A percentile compares a stretch with the other conserved stretches of the same genome.
Conservation (phyloP, 2,113 vertebrate species). For the Microcebus lehilahytsara region DNA sequence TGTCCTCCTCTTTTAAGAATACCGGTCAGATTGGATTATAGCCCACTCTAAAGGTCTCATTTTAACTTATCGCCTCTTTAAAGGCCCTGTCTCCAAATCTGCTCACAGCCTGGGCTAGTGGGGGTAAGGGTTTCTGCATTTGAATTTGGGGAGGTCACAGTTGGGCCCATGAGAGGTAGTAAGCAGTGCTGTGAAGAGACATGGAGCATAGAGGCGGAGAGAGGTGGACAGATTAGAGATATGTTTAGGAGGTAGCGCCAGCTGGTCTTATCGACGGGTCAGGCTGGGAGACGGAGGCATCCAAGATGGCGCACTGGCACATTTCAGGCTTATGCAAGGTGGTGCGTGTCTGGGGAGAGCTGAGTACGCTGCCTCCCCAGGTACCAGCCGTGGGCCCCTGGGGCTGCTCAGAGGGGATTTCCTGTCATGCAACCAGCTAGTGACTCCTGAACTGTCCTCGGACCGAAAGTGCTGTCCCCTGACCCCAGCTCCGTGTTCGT, state of each 20-base stretch:
- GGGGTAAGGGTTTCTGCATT: not conserved
- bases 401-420: not conserved
- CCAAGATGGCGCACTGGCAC: not conserved
- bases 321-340: too few species aligned
- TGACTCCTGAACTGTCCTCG: not conserved
- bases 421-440: accelerated
- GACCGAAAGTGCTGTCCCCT: not conserved
- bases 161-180: not conserved
- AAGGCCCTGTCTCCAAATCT: not conserved
- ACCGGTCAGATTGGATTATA: not conserved
- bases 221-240: too few species aligned
- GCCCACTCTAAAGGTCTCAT: not conserved
- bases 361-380: not conserved
- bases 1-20: not conserved
- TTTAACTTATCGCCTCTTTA: not conserved
- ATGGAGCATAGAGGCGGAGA: not conserved
- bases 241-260: not conserved
- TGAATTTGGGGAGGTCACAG: not conserved
- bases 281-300: not conserved
- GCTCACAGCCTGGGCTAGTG: not conserved
- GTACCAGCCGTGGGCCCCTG: not conserved
- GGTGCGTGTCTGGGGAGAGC: not conserved
- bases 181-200: not conserved
- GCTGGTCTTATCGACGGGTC: not conserved
- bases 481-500: not conserved